Base-by-base conservation (phyloP, 2,797 vertebrate genomes). In the Urophycis tenuis region DNA sequence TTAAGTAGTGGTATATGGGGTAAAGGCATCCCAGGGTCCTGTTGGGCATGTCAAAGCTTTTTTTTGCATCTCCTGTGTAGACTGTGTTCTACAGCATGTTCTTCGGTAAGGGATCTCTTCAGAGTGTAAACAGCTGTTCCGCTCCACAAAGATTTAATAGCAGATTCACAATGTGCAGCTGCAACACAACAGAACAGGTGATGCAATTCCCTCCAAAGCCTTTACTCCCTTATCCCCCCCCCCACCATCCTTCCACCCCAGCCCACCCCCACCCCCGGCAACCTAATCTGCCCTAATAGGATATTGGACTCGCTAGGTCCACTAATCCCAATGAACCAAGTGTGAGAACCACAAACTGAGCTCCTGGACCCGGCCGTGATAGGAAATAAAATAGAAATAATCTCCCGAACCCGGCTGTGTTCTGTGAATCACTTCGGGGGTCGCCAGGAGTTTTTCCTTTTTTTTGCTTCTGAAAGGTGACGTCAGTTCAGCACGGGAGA, bases 221-320 rank as follows among this genome's bases (percentile, higher is more conserved):
- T 81, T 81, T 80, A 73, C 82, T 78, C 19, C 82, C 78, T n/a
- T n/a, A n/a, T 80, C 72, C 80, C 79, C 9, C 35, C 35, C 4
- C 35, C 35, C 35, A 36, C 35, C 35, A 36, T 9, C 35, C 35
- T n/a, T n/a, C 35, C 35, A 36, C 4, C 35, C 4, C 35, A 36
- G 10, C 39, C 39, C 14, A 2, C 39, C 39, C 14, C 19, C 45
- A 12, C 45, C 45, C 2, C 41, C 41, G 3, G 1, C 53, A 60
- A 7, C 53, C 60, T 86, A 86, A 88, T 90, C 85, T 83, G 84
- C 19, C 79, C 79, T 84, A 85, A 87, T 81, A 78, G 78, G 82
- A 87, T 83, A 79, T 81, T 81, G 83, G 78, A 81, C 80, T 78
- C 36, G 14, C 10, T 35, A 60, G 53, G 53, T 34, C 75, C 85